phyloP scores from a whole-genome alignment of 2,797 vertebrate species.

The Melanotaenia maccullochi region DNA sequence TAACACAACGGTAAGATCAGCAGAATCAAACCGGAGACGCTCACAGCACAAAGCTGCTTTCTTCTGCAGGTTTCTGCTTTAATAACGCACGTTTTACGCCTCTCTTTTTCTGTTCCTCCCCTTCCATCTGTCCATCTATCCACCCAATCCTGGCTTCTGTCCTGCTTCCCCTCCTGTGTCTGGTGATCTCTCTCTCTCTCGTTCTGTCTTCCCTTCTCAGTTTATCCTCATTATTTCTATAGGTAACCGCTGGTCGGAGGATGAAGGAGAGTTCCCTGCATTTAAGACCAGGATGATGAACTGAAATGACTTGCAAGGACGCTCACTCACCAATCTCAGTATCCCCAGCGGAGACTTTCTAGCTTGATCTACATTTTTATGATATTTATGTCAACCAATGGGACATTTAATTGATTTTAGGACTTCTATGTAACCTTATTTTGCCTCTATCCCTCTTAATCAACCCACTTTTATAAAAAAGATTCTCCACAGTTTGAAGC shows the following conservation, averaged over 20 bases:
- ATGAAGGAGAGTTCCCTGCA: conserved; percentile 74
- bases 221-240: conserved; percentile 98
- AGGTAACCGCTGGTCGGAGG: conserved; percentile 85
- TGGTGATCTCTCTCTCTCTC: conserved; percentile 23
- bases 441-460: conserved; percentile 58
- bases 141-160: conserved; percentile 23
- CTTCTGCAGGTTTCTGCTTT: conserved; percentile 51
- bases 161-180: conserved; percentile 17
- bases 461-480: conserved; percentile 63
- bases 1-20: conserved; percentile 73
- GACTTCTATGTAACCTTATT: conserved; percentile 69
- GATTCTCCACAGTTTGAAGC: conserved; percentile 75
- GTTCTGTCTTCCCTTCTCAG: conserved; percentile 73
- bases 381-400: conserved; percentile 91
- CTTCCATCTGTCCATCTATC: neutral
- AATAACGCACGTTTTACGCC: conserved; percentile 73
- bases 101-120: conserved; percentile 39
- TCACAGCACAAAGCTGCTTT: conserved; percentile 45
- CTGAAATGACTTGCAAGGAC: conserved; percentile 57
- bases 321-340: conserved; percentile 80
- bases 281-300: conserved; percentile 80
- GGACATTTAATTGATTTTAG: conserved; percentile 86
- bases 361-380: conserved; percentile 86
- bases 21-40: neutral
- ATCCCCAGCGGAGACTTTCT: conserved; percentile 89